Evolutionary conservation across 2,113 vertebrate genomes (phyloP).

Genomic region (Nicator chloris): DNA sequence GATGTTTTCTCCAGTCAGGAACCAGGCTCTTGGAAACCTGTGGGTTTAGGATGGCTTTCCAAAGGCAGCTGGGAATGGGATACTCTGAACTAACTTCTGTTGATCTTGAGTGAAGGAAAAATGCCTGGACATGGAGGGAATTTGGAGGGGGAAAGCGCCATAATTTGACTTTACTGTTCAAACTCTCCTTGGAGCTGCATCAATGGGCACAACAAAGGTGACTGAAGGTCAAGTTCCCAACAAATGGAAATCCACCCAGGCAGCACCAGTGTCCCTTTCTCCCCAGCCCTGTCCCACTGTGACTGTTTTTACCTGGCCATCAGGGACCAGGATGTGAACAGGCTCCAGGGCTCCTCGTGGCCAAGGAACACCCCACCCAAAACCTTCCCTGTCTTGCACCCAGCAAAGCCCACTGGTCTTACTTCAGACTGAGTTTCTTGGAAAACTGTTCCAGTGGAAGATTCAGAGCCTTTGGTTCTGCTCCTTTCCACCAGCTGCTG

Average conservation of each 20-base stretch:
- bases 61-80: not conserved
- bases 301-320: too few relatives aligned
- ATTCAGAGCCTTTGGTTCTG: not conserved
- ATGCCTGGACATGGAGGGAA: not conserved
- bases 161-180: not conserved
- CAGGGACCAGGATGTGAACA: not conserved
- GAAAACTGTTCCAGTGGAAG: not conserved
- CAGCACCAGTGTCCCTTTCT: not conserved
- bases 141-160: fast-evolving
- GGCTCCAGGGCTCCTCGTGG: fast-evolving
- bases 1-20: not conserved
- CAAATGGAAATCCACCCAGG: not conserved
- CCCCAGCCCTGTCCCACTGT: not conserved
- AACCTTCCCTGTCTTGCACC: not conserved
- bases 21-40: not conserved
- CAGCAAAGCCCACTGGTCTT: not conserved
- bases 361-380: not conserved
- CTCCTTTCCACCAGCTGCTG: not conserved
- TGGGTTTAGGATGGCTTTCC: not conserved
- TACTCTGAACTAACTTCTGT: not conserved
- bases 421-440: not conserved
- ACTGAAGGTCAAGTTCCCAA: not conserved
- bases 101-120: not conserved
- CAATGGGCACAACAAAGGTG: not conserved
- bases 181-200: not conserved